Base-by-base conservation (phyloP, 2,113 vertebrate species). In the Lasiurus cinereus region DNA sequence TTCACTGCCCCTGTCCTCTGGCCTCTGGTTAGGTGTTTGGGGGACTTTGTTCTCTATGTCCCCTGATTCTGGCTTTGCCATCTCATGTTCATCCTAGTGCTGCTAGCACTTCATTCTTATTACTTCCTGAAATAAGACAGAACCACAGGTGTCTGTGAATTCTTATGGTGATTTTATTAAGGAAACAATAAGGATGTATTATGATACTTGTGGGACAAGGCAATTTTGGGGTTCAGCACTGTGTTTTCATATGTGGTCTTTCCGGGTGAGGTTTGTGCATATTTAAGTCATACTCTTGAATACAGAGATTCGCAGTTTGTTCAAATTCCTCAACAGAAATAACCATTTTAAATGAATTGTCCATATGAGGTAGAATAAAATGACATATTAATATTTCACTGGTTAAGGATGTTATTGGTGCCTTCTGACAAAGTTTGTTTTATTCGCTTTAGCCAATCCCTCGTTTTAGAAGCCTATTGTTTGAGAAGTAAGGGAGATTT, bases 21-120 rank as follows among this genome's bases (percentile, higher is more conserved):
- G 18, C 18, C n/a, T 16, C 27, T 56, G 48, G 4, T 36, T 36
- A 70, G 54, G 19, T 3, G 24, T 19, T 8, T 1, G 54, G 2
- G 4, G 0, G 0, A 15, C 0, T 3, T 19, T 31, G 19, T 19
- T 5, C 36, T 56, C 14, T 24, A 0, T 29, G 36, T 4, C 12
- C 15, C 19, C 18, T 59, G 8, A 7, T 9, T 72, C 54, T 16
- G 29, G 6, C 7, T 84, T 50, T 43, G 31, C 9, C 18, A 52
- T 76, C 43, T 48, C n/a, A 22, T 3, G 15, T 48, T 22, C 11
- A 2, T n/a, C 16, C 36, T 21, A 43, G 8, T 13, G 21, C 64
- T 90, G 5, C 39, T 15, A 18, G 43, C 10, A 3, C 9, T 74
- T 88, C 5, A 12, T 56, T 72, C 29, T 21, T n/a, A n/a, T n/a